These are phyloP conservation scores for Ectemnius cavifrons DNA, from an alignment of 2,888 invertebrate genomes.

Conservation along the genomic window DNA sequence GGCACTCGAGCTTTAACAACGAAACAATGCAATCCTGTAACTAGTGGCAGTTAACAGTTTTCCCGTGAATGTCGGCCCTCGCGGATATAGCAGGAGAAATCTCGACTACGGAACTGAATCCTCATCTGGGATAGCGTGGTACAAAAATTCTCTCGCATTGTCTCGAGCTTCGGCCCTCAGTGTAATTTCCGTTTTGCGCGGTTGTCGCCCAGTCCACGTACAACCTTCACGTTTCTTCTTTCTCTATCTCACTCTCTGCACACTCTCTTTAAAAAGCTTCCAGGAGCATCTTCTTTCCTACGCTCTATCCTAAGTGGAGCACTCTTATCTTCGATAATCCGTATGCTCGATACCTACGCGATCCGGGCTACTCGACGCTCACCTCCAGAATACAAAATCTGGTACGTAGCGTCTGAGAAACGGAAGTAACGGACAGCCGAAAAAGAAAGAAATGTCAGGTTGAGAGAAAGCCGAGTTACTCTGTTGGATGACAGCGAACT, in stretches of 20 bases:
- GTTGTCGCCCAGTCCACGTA: slow-evolving; percentile 62
- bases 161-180: slow-evolving; percentile 34
- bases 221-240: slow-evolving; percentile 56
- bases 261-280: slow-evolving; percentile 55
- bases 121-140: slow-evolving; percentile 20
- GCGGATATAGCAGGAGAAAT: slow-evolving; percentile 4
- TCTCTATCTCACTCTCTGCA: slow-evolving; percentile 21
- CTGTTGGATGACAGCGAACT: not conserved
- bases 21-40: too few relatives aligned
- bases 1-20: not conserved
- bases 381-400: slow-evolving; percentile 51
- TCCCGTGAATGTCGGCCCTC: not conserved
- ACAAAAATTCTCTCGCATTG: slow-evolving; percentile 53
- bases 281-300: slow-evolving; percentile 43
- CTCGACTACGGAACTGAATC: slow-evolving; percentile 14
- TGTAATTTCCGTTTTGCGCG: slow-evolving; percentile 53
- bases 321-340: slow-evolving; percentile 44
- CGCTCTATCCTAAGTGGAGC: slow-evolving; percentile 19
- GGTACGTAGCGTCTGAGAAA: slow-evolving; percentile 1
- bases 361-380: slow-evolving; percentile 45
- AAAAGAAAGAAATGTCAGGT: not conserved
- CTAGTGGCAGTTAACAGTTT: too few relatives aligned
- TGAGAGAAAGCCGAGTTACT: not conserved
- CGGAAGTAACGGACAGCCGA: slow-evolving; percentile 8
- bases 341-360: slow-evolving; percentile 39